Evolutionary conservation across 2,113 vertebrate species (phyloP), one percentile per base, ranked within the genome.

Genomic region (Elephantulus edwardii): DNA sequence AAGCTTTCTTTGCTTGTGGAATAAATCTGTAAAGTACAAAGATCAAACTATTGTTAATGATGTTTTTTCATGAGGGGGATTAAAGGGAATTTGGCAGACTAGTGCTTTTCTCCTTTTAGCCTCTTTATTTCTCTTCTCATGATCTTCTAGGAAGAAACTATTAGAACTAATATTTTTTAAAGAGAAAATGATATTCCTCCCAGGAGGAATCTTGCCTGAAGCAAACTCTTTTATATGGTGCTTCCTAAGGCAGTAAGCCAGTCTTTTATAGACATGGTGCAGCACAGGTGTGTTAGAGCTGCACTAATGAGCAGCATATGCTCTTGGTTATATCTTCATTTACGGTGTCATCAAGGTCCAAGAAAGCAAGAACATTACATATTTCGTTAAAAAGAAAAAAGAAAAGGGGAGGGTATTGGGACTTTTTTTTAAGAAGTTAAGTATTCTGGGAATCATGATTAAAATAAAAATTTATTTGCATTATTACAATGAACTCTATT

Each of bases 321-420:
- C 58, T 90, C 79, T 75, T 33, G 70, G 38, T 93, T 91, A 85
- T 12, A 56, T 68, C 40, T 71, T 89, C 56, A 71, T 86, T 93
- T 88, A 66, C 35, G 38, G 88, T 88, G 72, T 93, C 92, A 91
- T 94, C 90, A 62, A 83, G 48, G 64, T 72, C 79, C 83, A 93
- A 72, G 79, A 86, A 82, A 94, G 28, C 17, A 88, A 74, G 54
- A 91, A 62, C n/a, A 91, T 48, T 74, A 35, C 14, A 72, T 17
- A 28, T 68, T 90, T 91, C 52, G 82, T 28, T 44, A 20, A 6
- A 64, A 76, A 60, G 42, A 83, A 83, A 78, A 82, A 42, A 48
- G 33, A 60, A n/a, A 4, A 46, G 54, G 26, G 30, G 30, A 85
- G 74, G 30, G 90, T 0, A 12, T 14, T 38, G 8, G 52, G 62